These are phyloP conservation scores for Psophia crepitans DNA, from an alignment of 2,113 vertebrate species.

Conservation along the genomic window DNA sequence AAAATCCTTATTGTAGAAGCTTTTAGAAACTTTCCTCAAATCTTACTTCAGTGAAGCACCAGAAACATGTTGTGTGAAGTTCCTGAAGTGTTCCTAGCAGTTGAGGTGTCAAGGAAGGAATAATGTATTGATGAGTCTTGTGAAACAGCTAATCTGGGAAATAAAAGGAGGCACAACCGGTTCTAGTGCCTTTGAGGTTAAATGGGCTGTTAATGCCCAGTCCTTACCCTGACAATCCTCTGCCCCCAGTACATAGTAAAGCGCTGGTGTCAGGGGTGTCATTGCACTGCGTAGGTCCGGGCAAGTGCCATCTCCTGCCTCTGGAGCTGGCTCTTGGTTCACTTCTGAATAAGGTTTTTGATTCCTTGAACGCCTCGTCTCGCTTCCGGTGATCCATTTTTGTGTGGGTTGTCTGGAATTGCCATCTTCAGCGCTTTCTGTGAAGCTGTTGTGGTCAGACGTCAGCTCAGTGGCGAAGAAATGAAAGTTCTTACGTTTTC, in stretches of 20 bases:
- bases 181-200: not conserved
- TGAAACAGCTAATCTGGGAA: not conserved
- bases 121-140: not conserved
- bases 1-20: not conserved
- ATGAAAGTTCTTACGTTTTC: not conserved
- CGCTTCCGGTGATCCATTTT: not conserved
- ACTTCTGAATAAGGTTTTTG: not conserved
- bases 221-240: not conserved
- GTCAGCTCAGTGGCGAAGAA: not conserved
- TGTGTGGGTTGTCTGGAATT: not conserved
- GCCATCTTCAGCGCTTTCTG: not conserved
- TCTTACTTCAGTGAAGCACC: not conserved
- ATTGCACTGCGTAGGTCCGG: not conserved
- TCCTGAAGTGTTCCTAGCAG: not conserved
- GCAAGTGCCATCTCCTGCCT: not conserved
- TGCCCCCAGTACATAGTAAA: fast-evolving
- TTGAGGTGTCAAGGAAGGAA: not conserved
- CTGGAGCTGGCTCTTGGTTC: not conserved
- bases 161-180: not conserved
- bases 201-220: not conserved
- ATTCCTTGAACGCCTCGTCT: not conserved
- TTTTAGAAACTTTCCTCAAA: not conserved
- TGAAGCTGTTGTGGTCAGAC: not conserved
- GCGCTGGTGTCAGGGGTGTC: not conserved
- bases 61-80: not conserved